These are phyloP conservation scores for Nothobranchius kuhntae DNA, from an alignment of 2,113 vertebrate species.

Conservation along the genomic window DNA sequence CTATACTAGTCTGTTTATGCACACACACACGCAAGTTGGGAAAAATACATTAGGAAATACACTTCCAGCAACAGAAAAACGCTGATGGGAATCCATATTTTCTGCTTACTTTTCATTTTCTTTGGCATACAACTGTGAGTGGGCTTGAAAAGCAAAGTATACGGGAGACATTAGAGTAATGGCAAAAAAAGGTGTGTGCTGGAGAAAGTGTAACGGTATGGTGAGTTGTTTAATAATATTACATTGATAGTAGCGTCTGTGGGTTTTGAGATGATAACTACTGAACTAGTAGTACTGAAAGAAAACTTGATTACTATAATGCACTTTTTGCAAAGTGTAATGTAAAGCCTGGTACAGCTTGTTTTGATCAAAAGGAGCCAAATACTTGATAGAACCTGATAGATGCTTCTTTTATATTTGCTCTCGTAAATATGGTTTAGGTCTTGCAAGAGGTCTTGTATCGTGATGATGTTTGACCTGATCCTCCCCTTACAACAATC, in stretches of 20 bases:
- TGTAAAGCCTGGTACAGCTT: background rate
- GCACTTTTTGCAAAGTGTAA: background rate
- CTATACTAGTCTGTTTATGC: conserved; percentile 30
- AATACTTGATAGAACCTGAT: background rate
- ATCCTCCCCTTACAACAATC: too few relatives aligned
- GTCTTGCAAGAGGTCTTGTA: background rate
- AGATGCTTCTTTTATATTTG: background rate
- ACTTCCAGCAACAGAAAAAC: conserved; percentile 42
- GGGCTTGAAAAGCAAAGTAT: conserved; percentile 45
- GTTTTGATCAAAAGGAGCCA: background rate
- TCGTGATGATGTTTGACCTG: too few relatives aligned
- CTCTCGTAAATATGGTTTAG: background rate
- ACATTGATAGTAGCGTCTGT: too few relatives aligned
- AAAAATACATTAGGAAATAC: conserved; percentile 56
- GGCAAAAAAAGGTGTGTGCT: conserved; percentile 22
- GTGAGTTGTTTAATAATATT: too few relatives aligned
- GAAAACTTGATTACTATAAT: too few relatives aligned
- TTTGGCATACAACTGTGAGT: conserved; percentile 50
- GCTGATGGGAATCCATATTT: conserved; percentile 66
- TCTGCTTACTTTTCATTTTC: conserved; percentile 62
- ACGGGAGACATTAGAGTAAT: conserved; percentile 51
- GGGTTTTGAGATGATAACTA: too few relatives aligned
- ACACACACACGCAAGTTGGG: conserved; percentile 24
- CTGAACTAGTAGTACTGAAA: too few relatives aligned
- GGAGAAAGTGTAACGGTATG: too few relatives aligned